Base-by-base conservation (phyloP, 2,113 vertebrate genomes). In the Formicarius rufipectus region DNA sequence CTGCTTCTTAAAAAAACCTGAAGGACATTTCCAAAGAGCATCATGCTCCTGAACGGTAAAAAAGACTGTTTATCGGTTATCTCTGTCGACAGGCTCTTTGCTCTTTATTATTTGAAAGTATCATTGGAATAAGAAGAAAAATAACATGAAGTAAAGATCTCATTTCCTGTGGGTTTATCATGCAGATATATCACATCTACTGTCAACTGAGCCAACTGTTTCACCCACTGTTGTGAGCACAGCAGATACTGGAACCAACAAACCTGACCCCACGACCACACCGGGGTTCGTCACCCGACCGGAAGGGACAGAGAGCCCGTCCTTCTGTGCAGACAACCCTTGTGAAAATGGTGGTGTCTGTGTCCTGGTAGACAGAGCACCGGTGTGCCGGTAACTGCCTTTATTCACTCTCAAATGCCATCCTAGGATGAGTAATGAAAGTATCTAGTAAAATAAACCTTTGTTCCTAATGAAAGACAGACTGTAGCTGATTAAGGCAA, bases 281-380 rank as follows among this genome's bases (percentile, higher is more conserved):
- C 12, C 11, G 4, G 33, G 47, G 25, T 25, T 25, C 13, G 49
- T 50, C 49, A 50, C 49, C 49, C 49, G 12, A 13, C 42, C 6
- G 4, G 49, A n/a, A 27, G 50, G 8, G 50, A 52, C 50, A 17
- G 45, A 49, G 4, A 13, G 2, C 30, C 92, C 86, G 0, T 22
- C 60, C 2, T 23, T 25, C 23, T 99, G 99, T 85, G 3, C 19
- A 40, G 28, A 81, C 4, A 62, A 98, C 28, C 30, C 19, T 2
- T 99, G 99, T 97, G 81, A 98, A 86, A 99, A 99, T 3, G 95
- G 94, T 0, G 99, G 99, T 1, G 24, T 99, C 81, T 99, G 99
- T 13, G 9, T 97, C 24, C 12, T 96, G 66, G 94, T 95, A 1
- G 16, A 92, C 0, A 86, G 49, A 21, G 74, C 49, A 60, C 62